A percentile compares a stretch with the other conserved stretches of the same genome.
Evolutionary conservation across 92 coral and sea anemone genomes (phyloP).

Genomic region (Muricea muricata): DNA sequence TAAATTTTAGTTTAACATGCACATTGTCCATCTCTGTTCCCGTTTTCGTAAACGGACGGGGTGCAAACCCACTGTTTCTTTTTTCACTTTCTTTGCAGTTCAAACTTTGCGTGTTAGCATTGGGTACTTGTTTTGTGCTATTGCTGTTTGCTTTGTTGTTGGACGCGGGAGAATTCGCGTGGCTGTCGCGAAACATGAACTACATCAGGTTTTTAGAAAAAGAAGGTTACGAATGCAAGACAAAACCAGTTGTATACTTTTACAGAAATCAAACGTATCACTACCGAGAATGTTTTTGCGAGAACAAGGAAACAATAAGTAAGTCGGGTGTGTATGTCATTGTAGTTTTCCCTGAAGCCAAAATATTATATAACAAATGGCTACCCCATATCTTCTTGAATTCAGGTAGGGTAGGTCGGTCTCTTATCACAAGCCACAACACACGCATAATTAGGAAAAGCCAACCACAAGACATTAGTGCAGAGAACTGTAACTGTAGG

Average conservation of each 20-base stretch:
- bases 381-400: too few species aligned
- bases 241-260: not conserved
- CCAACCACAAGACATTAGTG: too few species aligned
- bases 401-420: too few species aligned
- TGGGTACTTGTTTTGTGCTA: slow-evolving; percentile 14
- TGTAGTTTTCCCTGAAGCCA: too few species aligned
- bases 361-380: too few species aligned
- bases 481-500: too few species aligned
- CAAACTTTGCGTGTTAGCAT: not conserved
- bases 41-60: too few species aligned
- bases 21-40: too few species aligned
- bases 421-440: too few species aligned
- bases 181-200: not conserved
- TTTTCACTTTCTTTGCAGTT: not conserved
- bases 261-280: not conserved
- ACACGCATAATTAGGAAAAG: too few species aligned
- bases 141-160: not conserved
- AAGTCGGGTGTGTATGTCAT: not conserved
- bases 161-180: slow-evolving; percentile 36
- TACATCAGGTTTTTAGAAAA: not conserved
- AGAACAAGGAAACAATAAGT: not conserved
- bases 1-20: too few species aligned
- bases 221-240: not conserved
- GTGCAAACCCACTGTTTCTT: too few species aligned
- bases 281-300: slow-evolving; percentile 5